Evolutionary conservation across 2,113 vertebrate genomes (phyloP).

Genomic region (Ginglymostoma cirratum): DNA sequence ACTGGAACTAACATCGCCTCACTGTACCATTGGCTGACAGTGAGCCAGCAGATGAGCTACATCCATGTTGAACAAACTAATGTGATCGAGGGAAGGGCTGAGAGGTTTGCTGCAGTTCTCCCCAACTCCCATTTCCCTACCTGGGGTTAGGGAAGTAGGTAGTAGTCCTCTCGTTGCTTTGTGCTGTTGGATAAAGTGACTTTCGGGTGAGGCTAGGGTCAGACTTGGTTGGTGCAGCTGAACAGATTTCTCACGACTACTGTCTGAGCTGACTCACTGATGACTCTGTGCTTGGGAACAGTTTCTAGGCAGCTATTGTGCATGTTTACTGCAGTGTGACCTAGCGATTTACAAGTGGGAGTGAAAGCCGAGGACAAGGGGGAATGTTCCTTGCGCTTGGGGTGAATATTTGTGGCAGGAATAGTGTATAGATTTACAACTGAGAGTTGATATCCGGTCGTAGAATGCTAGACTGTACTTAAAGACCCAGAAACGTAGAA

Average conservation of each 20-base stretch:
- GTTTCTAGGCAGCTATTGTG: background rate
- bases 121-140: background rate
- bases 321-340: background rate
- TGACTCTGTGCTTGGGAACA: background rate
- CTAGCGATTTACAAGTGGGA: too few relatives aligned
- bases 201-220: background rate
- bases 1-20: too few relatives aligned
- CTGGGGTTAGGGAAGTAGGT: background rate
- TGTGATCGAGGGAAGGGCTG: background rate
- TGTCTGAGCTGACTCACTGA: background rate
- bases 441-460: background rate
- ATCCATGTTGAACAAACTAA: background rate
- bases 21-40: too few relatives aligned
- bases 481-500: background rate
- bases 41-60: background rate
- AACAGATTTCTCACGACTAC: background rate
- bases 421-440: background rate
- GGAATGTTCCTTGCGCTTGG: background rate
- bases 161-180: background rate
- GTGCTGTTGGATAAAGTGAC: background rate
- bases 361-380: too few relatives aligned
- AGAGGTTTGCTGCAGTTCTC: background rate
- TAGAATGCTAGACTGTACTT: background rate
- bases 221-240: background rate
- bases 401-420: background rate